Percentiles rank a stretch among this genome's conserved stretches.
These are phyloP conservation scores for Melanotaenia trifasciata DNA, from an alignment of 2,797 vertebrate species.

Conservation along the genomic window DNA sequence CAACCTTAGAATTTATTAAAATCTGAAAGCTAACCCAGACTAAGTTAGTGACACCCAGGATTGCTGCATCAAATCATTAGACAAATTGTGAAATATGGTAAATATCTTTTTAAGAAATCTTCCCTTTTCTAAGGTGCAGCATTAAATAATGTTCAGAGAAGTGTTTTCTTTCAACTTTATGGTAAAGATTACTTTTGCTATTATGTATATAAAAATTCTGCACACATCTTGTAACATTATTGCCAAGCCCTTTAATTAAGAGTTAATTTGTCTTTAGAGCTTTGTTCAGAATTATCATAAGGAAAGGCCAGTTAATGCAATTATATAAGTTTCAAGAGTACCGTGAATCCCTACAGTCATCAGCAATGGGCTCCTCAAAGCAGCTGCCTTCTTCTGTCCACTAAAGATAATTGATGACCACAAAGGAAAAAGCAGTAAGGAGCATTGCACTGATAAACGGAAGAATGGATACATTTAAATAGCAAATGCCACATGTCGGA, in stretches of 20 bases:
- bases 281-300: not conserved
- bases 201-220: not conserved
- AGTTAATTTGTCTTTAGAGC: not conserved
- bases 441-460: too few species aligned
- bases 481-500: not conserved
- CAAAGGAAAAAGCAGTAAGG: not conserved
- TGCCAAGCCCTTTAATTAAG: not conserved
- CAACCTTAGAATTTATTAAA: not conserved
- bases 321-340: not conserved
- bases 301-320: not conserved
- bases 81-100: not conserved
- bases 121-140: too few species aligned
- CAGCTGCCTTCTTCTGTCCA: not conserved
- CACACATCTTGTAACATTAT: not conserved
- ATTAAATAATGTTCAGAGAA: too few species aligned
- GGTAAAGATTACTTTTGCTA: too few species aligned
- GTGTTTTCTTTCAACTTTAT: too few species aligned
- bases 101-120: not conserved
- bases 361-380: not conserved
- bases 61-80: too few species aligned
- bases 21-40: not conserved
- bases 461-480: too few species aligned
- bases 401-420: not conserved
- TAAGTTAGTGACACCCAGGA: not conserved
- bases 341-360: not conserved